phyloP scores from a whole-genome alignment of 2,113 vertebrate species.

The Numida meleagris region DNA sequence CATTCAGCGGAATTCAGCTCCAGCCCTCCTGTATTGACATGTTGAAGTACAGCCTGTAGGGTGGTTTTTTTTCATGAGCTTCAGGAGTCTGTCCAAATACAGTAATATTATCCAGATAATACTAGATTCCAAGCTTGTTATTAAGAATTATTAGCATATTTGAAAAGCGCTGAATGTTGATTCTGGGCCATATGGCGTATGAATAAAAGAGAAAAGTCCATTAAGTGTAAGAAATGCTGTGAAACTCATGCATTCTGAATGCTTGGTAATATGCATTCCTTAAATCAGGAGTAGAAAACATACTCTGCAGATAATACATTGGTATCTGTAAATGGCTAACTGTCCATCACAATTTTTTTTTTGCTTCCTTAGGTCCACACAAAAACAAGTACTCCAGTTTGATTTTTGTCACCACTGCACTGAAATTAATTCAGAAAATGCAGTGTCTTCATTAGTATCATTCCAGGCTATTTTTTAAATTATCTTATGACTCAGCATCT shows the following conservation, averaged over 20 bases:
- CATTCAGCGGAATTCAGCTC: neutral
- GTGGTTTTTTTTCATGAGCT: neutral
- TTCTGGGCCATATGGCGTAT: neutral
- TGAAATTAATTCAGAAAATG: constrained; percentile 24
- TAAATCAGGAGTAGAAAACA: neutral
- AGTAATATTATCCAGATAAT: neutral
- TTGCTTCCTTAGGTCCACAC: neutral
- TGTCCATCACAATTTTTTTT: neutral
- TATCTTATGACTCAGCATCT: constrained; percentile 30
- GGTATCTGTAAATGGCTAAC: neutral
- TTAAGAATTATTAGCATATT: constrained; percentile 14
- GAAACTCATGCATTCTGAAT: neutral
- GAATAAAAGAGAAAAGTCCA: constrained; percentile 17
- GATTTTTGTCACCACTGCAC: neutral
- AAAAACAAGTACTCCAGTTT: neutral
- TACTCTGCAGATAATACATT: neutral
- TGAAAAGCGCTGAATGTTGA: constrained; percentile 34
- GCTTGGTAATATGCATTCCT: neutral
- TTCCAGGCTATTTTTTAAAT: constrained; percentile 14
- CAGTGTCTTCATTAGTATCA: neutral
- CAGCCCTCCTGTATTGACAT: neutral
- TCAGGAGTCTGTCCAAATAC: constrained; percentile 13
- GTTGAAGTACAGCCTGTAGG: neutral
- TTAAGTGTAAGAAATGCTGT: constrained; percentile 3
- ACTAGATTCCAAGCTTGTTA: neutral